Conservation (phyloP, 2,797 vertebrate species). For the Sylvilagus floridanus region DNA sequence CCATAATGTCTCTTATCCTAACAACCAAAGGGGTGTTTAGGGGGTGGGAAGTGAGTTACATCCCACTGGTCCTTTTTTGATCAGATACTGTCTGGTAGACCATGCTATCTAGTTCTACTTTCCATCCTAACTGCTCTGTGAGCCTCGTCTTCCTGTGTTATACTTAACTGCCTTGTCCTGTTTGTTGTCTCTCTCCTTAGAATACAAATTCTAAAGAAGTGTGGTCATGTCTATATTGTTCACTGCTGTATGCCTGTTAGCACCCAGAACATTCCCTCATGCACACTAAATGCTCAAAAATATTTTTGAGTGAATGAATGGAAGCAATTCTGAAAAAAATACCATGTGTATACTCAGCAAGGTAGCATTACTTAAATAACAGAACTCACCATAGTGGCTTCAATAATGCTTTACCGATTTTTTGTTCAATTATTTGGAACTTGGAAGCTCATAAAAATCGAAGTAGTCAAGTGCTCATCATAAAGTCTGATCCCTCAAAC, state of each 20-base stretch:
- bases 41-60: neutral
- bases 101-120: neutral
- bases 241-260: neutral
- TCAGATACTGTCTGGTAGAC: neutral
- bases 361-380: neutral
- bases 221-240: neutral
- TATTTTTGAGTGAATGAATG: neutral
- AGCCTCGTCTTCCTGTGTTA: neutral
- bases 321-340: constrained; percentile 2
- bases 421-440: neutral
- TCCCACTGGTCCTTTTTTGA: neutral
- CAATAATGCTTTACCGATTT: neutral
- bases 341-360: neutral
- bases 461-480: neutral
- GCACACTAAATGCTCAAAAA: neutral
- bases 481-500: neutral
- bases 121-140: neutral
- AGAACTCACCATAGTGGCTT: neutral
- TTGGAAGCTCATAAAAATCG: neutral
- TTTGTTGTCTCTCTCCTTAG: neutral
- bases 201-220: constrained; percentile 14
- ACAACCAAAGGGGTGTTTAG: neutral
- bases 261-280: neutral
- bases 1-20: neutral
- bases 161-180: neutral